Base-by-base conservation (phyloP, 2,113 vertebrate species). In the Ophthalmolycus amberensis region DNA sequence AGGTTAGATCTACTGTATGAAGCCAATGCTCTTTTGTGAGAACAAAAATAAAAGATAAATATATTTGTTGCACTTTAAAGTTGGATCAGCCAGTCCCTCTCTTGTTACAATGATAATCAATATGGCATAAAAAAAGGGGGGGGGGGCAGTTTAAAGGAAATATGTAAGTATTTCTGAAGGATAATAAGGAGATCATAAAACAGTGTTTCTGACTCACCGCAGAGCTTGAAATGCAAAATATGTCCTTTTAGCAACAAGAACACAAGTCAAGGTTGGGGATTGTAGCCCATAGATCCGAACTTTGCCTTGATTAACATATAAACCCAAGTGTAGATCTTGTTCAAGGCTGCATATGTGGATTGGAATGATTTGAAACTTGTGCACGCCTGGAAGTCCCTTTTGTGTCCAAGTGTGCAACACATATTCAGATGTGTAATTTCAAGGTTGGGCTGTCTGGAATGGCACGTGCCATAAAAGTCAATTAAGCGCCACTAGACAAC, bases 391-490 rank as follows among this genome's bases (percentile, higher is more conserved):
- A 32, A 16, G 58, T 60, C 58, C 58, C 58, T 32, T 60, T 60
- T 60, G 27, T 32, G 58, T 60, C 27, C 56, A 59, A 29, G 25
- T 59, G 56, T 59, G 25, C 25, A 59, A 59, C 25, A 12, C 27
- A 32, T 77, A 81, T 85, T 76, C 42, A 22, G 8, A 64, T 79
- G 65, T 73, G 75, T 40, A 86, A 80, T 85, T 75, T 84, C 91
- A 84, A 88, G 83, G 87, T 84, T 87, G 79, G 82, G 25, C 73
- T 75, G 79, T 75, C 77, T 71, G 59, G 11, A 77, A 83, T 83
- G 74, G 77, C 77, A 44, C 52, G 54, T 79, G 79, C 76, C 60
- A 80, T 75, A 88, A 86, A 88, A 87, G 71, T 80, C 77, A 85
- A 85, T 85, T 88, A 81, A 73, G 82, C 38, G 65, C 80, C 66